Conservation (phyloP, 2,113 vertebrate genomes). For the Polyodon spathula region DNA sequence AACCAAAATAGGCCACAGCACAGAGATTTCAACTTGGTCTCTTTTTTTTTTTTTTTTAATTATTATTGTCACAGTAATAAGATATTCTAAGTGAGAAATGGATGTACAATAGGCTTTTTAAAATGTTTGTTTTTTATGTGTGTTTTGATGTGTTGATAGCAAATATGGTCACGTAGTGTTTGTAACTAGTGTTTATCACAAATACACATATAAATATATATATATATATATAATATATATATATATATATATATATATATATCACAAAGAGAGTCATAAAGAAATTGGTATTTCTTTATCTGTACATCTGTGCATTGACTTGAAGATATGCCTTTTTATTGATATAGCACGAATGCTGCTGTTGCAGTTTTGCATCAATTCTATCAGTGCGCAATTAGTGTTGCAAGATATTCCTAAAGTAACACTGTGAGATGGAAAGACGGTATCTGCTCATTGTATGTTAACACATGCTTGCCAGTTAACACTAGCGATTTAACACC, state of each 20-base stretch:
- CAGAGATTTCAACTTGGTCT: neutral
- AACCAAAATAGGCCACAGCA: neutral
- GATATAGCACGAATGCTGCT: constrained; percentile 31
- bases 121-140: constrained; percentile 29
- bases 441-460: neutral
- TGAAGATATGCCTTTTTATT: constrained; percentile 46
- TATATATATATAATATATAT: too few species aligned
- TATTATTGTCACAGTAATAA: too few species aligned
- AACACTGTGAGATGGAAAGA: neutral
- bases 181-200: constrained; percentile 33
- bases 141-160: constrained; percentile 44
- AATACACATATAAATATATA: too few species aligned
- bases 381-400: constrained; percentile 23
- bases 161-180: constrained; percentile 41
- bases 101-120: constrained; percentile 24
- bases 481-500: constrained; percentile 40
- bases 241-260: too few species aligned
- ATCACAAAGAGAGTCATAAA: constrained; percentile 41
- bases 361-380: constrained; percentile 31
- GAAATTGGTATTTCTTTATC: constrained; percentile 28
- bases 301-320: constrained; percentile 40
- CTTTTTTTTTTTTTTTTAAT: neutral
- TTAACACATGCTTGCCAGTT: constrained; percentile 32
- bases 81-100: neutral
- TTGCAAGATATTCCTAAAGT: neutral